Evolutionary conservation across 1,140 invertebrate genomes (phyloP), one percentile per base, ranked within the genome.

Genomic region (Agraylea sexmaculata): DNA sequence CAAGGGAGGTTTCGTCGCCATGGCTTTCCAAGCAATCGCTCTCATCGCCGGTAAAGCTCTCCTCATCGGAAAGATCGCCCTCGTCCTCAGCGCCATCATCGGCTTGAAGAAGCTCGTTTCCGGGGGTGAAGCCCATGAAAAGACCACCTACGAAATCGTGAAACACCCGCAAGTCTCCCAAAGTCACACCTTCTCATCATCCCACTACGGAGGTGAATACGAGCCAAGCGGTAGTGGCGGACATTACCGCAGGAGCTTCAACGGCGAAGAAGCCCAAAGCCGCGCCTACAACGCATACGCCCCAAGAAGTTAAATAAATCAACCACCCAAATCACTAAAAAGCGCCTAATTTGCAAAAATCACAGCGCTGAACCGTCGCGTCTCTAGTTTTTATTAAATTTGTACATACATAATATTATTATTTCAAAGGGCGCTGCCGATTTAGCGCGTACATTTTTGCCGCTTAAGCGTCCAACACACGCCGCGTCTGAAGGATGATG

Each of bases 91-190:
- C 22, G 76, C 76, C 7, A 78, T 84, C 25, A 70, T 86, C 28
- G 81, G 78, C 0, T 60, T 87, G 28, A 86, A 83, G 64, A 84
- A 83, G 53, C 59, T 84, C 15, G 71, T 80, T 0, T 65, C 71
- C 4, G 60, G 66, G 23, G 68, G 67, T 2, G 69, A 73, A 41
- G 68, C 69, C 12, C 69, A 75, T 33, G 81, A 83, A 53, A 85
- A 83, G 56, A 85, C 81, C 2, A 84, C 83, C 10, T 82, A 84
- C 51, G 83, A 86, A 60, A 84, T 87, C 53, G 77, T 87, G 12
- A 86, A 87, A 56, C 78, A 84, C 60, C 83, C 83, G n/a, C 75
- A 84, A 49, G 74, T 83, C 36, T 79, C 75, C 25, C 77, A 80
- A 55, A 73, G 73, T 49, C 79, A 86, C 47, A 77, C 80, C 3